A percentile compares a stretch with the other conserved stretches of the same genome.
phyloP scores from a whole-genome alignment of 2,113 vertebrate genomes.

The Chroicocephalus ridibundus region DNA sequence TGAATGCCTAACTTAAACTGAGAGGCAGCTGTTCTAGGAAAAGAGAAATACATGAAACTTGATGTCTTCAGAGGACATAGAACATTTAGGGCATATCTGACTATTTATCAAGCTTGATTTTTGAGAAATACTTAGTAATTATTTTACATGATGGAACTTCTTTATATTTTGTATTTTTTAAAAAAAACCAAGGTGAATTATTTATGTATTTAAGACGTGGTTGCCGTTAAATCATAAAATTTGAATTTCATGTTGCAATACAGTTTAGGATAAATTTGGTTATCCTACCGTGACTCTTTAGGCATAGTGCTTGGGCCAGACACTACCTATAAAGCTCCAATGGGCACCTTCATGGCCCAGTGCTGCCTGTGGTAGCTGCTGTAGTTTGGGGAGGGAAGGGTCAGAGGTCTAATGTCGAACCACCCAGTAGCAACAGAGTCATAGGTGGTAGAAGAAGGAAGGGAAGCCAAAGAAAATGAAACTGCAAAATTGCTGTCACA shows the following conservation, averaged over 20 bases:
- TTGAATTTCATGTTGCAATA: neutral
- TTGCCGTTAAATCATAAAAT: neutral
- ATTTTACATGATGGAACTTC: rapidly evolving
- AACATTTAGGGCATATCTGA: neutral
- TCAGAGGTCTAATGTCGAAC: neutral
- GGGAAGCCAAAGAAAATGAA: neutral
- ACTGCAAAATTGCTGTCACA: neutral
- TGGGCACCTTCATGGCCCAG: neutral
- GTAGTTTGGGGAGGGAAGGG: neutral
- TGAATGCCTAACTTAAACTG: neutral
- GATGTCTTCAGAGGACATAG: rapidly evolving
- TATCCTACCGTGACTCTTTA: neutral
- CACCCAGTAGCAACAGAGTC: neutral
- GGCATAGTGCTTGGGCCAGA: neutral
- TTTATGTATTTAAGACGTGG: neutral
- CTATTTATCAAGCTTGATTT: neutral
- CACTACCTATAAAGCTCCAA: neutral
- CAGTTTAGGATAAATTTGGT: neutral
- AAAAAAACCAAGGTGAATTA: neutral
- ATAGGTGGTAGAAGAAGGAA: neutral
- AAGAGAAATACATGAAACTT: neutral
- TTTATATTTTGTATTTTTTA: neutral
- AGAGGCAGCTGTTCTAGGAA: neutral
- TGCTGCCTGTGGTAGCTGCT: neutral
- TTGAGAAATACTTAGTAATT: neutral